Evolutionary conservation across 2,113 vertebrate species (phyloP).

Genomic region (Serilophus lunatus): DNA sequence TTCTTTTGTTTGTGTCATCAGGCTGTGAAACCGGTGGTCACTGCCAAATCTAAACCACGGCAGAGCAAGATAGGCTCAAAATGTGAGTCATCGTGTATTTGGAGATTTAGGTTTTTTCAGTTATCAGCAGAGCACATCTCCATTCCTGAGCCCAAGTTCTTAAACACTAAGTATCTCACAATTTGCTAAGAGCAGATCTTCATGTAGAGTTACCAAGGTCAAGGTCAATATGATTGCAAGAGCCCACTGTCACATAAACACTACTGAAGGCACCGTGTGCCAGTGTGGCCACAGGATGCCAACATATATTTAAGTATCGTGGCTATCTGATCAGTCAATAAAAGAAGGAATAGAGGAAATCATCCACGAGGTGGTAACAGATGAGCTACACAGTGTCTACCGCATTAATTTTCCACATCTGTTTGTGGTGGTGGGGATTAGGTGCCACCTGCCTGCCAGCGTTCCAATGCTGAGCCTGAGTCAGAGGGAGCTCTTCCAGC

Average conservation of each 20-base stretch:
- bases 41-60: slow-evolving; percentile 65
- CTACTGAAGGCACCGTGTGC: background rate
- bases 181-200: slow-evolving; percentile 29
- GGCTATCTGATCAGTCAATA: background rate
- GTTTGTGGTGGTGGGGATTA: background rate
- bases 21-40: slow-evolving; percentile 48
- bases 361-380: background rate
- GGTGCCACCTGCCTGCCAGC: background rate
- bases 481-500: background rate
- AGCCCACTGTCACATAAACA: background rate
- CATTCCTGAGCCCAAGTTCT: slow-evolving; percentile 15
- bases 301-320: background rate
- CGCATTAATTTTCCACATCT: background rate
- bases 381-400: background rate
- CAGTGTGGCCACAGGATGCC: background rate
- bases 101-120: slow-evolving; percentile 30
- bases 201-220: background rate
- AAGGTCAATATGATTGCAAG: background rate
- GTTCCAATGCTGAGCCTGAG: background rate
- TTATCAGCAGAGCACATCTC: slow-evolving; percentile 67
- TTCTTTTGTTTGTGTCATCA: slow-evolving; percentile 74
- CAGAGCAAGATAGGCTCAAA: slow-evolving; percentile 66
- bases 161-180: slow-evolving; percentile 8
- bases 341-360: background rate
- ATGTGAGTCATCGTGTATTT: slow-evolving; percentile 59